Percentiles rank a stretch among this genome's conserved stretches.
Evolutionary conservation across 1,140 invertebrate species (phyloP).

Genomic region (Trachymyrmex septentrionalis): DNA sequence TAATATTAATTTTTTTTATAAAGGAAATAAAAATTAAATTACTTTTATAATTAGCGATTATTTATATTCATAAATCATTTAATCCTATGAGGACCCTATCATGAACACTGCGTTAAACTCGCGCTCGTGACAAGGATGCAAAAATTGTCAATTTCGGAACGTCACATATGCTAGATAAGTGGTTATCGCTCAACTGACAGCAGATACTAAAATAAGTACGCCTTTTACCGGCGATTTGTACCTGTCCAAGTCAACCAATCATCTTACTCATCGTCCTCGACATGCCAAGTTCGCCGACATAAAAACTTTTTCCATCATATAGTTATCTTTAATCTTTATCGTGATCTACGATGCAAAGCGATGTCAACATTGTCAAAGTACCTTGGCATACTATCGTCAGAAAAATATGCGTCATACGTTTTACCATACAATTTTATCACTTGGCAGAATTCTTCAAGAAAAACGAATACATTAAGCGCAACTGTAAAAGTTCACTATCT

Average conservation of each 20-base stretch:
- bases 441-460: not conserved
- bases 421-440: slow-evolving; percentile 6
- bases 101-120: not conserved
- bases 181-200: slow-evolving; percentile 41
- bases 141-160: slow-evolving; percentile 30
- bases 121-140: not conserved
- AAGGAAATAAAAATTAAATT: not conserved
- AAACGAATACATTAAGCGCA: not conserved
- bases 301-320: not conserved
- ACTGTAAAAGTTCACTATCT: not conserved
- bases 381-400: slow-evolving; percentile 16
- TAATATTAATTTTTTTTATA: not conserved
- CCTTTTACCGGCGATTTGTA: slow-evolving; percentile 54
- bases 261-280: slow-evolving; percentile 55
- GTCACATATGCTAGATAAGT: slow-evolving; percentile 8
- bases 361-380: slow-evolving; percentile 63
- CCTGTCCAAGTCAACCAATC: slow-evolving; percentile 48
- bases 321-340: slow-evolving; percentile 65
- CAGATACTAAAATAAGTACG: slow-evolving; percentile 1
- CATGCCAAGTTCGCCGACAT: slow-evolving; percentile 35
- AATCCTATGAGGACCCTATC: not conserved
- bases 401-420: slow-evolving; percentile 8
- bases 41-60: not conserved
- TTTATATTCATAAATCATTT: not conserved
- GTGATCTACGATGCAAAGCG: slow-evolving; percentile 11